A percentile compares a stretch with the other conserved stretches of the same genome.
These are phyloP conservation scores for Charaxes varanes DNA, from an alignment of 1,140 invertebrate genomes.

Conservation along the genomic window DNA sequence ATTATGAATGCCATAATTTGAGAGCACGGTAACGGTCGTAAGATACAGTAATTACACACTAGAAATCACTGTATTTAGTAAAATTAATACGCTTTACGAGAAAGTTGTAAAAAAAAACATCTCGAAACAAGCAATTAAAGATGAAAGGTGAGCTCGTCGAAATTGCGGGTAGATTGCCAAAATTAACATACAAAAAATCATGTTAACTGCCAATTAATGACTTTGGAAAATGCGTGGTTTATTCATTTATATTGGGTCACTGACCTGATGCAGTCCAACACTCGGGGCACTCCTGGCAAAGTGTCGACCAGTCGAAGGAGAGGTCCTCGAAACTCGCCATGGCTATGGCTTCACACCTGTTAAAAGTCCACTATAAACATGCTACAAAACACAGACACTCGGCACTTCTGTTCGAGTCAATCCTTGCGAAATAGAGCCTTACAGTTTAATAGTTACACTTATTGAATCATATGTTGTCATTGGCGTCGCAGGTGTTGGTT, in stretches of 20 bases:
- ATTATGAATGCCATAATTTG: not conserved
- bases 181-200: slow-evolving; percentile 20
- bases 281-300: slow-evolving; percentile 74
- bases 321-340: slow-evolving; percentile 75
- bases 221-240: slow-evolving; percentile 17
- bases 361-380: slow-evolving; percentile 48
- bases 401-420: slow-evolving; percentile 19
- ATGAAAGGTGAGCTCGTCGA: slow-evolving; percentile 8
- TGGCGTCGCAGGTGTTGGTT: slow-evolving; percentile 26
- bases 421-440: slow-evolving; percentile 23
- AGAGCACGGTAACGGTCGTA: slow-evolving; percentile 1
- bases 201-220: slow-evolving; percentile 18
- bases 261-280: slow-evolving; percentile 75
- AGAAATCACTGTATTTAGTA: slow-evolving; percentile 1
- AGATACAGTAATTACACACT: slow-evolving; percentile 7
- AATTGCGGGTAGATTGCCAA: slow-evolving; percentile 16
- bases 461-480: slow-evolving; percentile 34
- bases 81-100: slow-evolving; percentile 7
- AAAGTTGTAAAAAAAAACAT: slow-evolving; percentile 14
- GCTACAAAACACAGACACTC: slow-evolving; percentile 45
- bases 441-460: slow-evolving; percentile 17
- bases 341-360: slow-evolving; percentile 29
- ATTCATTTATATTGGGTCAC: slow-evolving; percentile 26
- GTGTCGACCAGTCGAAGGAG: slow-evolving; percentile 73
- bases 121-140: slow-evolving; percentile 13